These are phyloP conservation scores for Meloidogyne hapla DNA, from an alignment of 1,140 invertebrate species.

Conservation along the genomic window DNA sequence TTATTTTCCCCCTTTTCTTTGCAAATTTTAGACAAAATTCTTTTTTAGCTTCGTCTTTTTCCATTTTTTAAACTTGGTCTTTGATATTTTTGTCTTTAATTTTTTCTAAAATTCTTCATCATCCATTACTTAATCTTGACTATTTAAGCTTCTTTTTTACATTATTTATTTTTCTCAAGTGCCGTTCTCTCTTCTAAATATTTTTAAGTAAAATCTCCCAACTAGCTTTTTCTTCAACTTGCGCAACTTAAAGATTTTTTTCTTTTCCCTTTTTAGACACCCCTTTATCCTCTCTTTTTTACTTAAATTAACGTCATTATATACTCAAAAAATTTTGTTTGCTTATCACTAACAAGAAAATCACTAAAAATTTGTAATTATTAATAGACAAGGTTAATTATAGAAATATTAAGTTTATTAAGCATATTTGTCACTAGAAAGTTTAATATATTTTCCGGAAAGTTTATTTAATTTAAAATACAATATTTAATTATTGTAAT, in stretches of 20 bases:
- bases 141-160: not conserved
- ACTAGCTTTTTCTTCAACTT: not conserved
- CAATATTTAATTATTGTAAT: too few relatives aligned
- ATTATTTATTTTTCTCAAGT: not conserved
- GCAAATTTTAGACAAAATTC: not conserved
- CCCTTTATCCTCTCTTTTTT: too few relatives aligned
- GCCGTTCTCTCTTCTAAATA: not conserved
- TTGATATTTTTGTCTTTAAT: not conserved
- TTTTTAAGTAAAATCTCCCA: not conserved
- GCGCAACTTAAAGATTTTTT: not conserved
- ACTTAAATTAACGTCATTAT: slow-evolving; percentile 6
- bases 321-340: not conserved
- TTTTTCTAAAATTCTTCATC: not conserved
- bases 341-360: not conserved
- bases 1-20: not conserved
- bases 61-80: not conserved
- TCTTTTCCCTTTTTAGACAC: not conserved
- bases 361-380: not conserved
- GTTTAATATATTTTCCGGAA: not conserved
- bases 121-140: not conserved
- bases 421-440: too few relatives aligned
- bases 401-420: too few relatives aligned
- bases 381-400: not conserved
- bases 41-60: not conserved
- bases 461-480: too few relatives aligned